Conservation (phyloP, 2,113 vertebrate species). For the Rhinolophus ferrumequinum region DNA sequence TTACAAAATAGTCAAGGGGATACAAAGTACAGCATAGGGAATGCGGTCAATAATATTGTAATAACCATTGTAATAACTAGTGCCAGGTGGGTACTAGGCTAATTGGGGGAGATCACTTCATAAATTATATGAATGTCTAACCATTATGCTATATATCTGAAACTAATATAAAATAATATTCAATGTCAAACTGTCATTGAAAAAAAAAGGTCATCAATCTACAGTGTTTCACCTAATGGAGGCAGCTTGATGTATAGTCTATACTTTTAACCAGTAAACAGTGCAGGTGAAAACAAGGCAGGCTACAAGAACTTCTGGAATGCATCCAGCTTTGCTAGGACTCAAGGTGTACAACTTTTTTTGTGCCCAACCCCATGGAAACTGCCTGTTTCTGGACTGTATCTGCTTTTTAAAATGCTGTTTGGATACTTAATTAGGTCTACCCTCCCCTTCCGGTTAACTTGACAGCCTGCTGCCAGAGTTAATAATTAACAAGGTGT, state of each 20-base stretch:
- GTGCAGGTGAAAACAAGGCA: too few relatives aligned
- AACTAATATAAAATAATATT: too few relatives aligned
- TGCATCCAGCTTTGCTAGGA: not conserved
- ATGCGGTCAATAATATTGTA: too few relatives aligned
- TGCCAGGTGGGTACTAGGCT: too few relatives aligned
- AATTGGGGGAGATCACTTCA: too few relatives aligned
- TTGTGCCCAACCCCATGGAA: not conserved
- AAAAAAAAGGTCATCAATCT: not conserved
- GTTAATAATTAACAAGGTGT: constrained; percentile 81
- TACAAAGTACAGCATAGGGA: too few relatives aligned
- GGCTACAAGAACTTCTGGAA: not conserved
- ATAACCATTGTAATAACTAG: too few relatives aligned
- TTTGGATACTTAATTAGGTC: constrained; percentile 75
- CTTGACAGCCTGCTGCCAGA: constrained; percentile 71
- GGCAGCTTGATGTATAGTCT: too few relatives aligned
- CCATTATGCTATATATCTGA: too few relatives aligned
- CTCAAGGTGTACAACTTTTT: not conserved
- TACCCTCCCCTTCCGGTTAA: constrained; percentile 68
- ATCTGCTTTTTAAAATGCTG: constrained; percentile 60
- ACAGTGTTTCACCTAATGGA: not conserved
- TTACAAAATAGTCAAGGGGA: too few relatives aligned
- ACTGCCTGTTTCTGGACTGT: constrained; percentile 11
- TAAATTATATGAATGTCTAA: too few relatives aligned
- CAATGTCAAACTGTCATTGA: too few relatives aligned
- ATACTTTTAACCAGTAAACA: not conserved